These are phyloP conservation scores for Candoia aspera DNA, from an alignment of 2,113 vertebrate species.

Conservation along the genomic window DNA sequence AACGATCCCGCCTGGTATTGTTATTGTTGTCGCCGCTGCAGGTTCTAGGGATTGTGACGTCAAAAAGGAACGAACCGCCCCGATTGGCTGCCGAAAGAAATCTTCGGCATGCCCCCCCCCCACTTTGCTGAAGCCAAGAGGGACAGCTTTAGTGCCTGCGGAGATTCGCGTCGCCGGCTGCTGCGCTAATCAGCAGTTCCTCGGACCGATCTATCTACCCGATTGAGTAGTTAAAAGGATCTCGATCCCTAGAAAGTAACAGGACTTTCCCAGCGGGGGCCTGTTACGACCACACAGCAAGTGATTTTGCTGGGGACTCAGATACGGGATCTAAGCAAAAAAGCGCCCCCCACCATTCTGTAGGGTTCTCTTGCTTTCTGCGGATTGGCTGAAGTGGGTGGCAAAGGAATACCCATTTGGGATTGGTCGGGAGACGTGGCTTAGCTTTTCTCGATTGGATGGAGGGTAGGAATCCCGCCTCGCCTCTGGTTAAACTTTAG, in stretches of 20 bases:
- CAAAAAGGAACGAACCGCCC: neutral
- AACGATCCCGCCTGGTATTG: neutral
- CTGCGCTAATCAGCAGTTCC: too few species aligned
- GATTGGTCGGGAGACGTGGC: neutral
- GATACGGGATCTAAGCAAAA: neutral
- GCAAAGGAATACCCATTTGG: neutral
- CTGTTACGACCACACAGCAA: too few species aligned
- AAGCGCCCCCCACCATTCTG: neutral
- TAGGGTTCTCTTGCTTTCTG: neutral
- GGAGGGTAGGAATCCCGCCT: neutral
- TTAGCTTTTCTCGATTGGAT: neutral
- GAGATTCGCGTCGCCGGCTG: neutral
- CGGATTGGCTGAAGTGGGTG: neutral
- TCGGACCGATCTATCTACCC: too few species aligned
- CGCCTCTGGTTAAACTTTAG: neutral
- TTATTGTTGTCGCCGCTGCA: conserved; percentile 16
- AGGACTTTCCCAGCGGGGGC: neutral
- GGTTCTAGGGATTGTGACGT: conserved; percentile 14
- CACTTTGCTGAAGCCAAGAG: neutral
- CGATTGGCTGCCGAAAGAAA: conserved; percentile 1
- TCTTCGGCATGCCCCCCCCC: neutral
- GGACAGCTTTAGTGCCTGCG: neutral
- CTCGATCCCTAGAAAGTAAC: neutral
- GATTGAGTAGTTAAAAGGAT: neutral
- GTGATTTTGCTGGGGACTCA: neutral